phyloP scores from a whole-genome alignment of 2,113 vertebrate species.

The Limanda limanda region DNA sequence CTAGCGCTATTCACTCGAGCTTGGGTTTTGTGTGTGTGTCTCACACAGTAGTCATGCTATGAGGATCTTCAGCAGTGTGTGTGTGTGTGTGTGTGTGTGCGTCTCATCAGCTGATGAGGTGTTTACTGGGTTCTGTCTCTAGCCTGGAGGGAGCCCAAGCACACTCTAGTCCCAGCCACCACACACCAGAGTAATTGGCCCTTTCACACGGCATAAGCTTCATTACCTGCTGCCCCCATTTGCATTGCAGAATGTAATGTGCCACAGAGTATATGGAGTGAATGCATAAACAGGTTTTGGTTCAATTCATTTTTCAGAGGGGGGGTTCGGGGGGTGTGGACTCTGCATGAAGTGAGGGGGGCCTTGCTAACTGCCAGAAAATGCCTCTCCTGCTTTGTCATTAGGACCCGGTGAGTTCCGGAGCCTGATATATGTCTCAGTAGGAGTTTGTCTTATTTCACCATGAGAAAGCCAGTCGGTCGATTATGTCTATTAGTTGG shows the following conservation, averaged over 20 bases:
- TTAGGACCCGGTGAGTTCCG: slow-evolving; percentile 35
- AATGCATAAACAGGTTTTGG: slow-evolving; percentile 74
- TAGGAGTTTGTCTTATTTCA: slow-evolving; percentile 36
- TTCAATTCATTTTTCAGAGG: slow-evolving; percentile 50
- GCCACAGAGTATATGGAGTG: slow-evolving; percentile 59
- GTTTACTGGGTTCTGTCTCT: slow-evolving; percentile 83
- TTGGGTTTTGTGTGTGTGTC: slow-evolving; percentile 16
- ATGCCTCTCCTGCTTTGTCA: slow-evolving; percentile 42
- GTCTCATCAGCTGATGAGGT: slow-evolving; percentile 85
- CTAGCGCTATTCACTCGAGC: neutral
- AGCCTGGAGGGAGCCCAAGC: slow-evolving; percentile 85
- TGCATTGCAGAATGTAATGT: slow-evolving; percentile 79
- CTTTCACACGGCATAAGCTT: slow-evolving; percentile 77
- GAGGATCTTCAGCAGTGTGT: slow-evolving; percentile 34
- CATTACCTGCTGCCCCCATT: slow-evolving; percentile 80
- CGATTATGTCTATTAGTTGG: slow-evolving; percentile 6
- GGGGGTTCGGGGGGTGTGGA: slow-evolving; percentile 33
- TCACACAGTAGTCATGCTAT: slow-evolving; percentile 38
- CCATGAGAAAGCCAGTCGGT: too few relatives aligned
- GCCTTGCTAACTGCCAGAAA: slow-evolving; percentile 32
- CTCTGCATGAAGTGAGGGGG: slow-evolving; percentile 35
- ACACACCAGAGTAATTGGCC: slow-evolving; percentile 80
- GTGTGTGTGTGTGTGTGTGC: slow-evolving; percentile 15
- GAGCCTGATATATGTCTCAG: slow-evolving; percentile 37
- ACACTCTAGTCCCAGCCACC: slow-evolving; percentile 67